Evolutionary conservation across 2,888 invertebrate species (phyloP).

Genomic region (Drosophila quinaria): DNA sequence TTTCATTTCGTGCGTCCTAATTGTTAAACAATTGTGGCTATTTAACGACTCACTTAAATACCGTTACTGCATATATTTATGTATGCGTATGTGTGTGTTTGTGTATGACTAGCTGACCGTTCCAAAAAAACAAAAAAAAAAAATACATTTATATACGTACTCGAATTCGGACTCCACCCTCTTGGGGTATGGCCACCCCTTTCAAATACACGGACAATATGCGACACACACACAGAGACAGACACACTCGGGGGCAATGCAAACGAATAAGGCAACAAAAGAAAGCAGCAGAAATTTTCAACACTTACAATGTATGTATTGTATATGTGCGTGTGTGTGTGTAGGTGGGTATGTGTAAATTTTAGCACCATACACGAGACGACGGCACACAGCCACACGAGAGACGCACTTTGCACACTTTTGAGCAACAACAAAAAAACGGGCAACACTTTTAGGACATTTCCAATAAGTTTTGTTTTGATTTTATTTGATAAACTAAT

Average conservation of each 20-base stretch:
- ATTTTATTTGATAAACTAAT: slow-evolving; percentile 38
- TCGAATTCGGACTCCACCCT: slow-evolving; percentile 58
- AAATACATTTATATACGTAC: slow-evolving; percentile 33
- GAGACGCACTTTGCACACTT: slow-evolving; percentile 31
- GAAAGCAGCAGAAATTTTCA: slow-evolving; percentile 69
- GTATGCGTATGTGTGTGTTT: slow-evolving; percentile 3
- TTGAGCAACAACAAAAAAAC: slow-evolving; percentile 24
- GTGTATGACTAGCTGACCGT: slow-evolving; percentile 24
- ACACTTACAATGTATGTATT: slow-evolving; percentile 62
- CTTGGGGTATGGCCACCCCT: slow-evolving; percentile 60
- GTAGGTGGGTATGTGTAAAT: slow-evolving; percentile 57
- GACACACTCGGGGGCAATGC: slow-evolving; percentile 39
- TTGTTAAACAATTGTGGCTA: slow-evolving; percentile 49
- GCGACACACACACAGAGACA: slow-evolving; percentile 32
- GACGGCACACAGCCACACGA: slow-evolving; percentile 49
- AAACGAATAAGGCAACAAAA: slow-evolving; percentile 61
- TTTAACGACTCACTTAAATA: slow-evolving; percentile 42
- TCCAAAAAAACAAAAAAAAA: slow-evolving; percentile 14
- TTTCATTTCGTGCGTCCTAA: slow-evolving; percentile 21
- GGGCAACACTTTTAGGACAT: slow-evolving; percentile 50
- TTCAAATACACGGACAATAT: slow-evolving; percentile 43
- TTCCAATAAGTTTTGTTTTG: slow-evolving; percentile 31
- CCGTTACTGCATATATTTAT: slow-evolving; percentile 31
- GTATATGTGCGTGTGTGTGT: slow-evolving; percentile 35
- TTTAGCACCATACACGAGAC: slow-evolving; percentile 69